Conservation (phyloP, 2,797 vertebrate genomes). For the Adelosebastes latens region DNA sequence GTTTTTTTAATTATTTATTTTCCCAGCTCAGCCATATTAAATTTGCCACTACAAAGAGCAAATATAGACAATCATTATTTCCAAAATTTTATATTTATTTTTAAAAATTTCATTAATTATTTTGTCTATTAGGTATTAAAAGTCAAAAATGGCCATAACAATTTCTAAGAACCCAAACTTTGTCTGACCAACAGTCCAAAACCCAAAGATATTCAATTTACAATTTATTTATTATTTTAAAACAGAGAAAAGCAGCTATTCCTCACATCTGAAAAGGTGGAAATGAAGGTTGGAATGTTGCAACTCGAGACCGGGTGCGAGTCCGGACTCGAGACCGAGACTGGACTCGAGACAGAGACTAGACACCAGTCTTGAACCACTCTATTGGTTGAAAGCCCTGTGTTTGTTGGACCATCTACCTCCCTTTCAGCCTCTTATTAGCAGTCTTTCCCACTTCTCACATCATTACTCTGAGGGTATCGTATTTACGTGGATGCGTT, state of each 20-base stretch:
- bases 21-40: neutral
- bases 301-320: too few species aligned
- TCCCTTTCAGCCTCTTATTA: too few species aligned
- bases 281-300: rapidly evolving
- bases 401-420: too few species aligned
- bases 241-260: neutral
- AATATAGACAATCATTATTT: neutral
- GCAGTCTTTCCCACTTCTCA: too few species aligned
- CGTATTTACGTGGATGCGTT: too few species aligned
- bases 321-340: too few species aligned
- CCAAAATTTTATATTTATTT: neutral
- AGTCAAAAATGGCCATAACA: neutral
- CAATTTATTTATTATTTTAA: neutral
- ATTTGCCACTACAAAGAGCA: neutral
- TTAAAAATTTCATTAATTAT: neutral
- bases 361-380: too few species aligned
- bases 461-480: too few species aligned
- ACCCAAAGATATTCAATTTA: neutral
- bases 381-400: too few species aligned
- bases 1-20: neutral
- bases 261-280: neutral
- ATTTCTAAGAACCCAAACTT: neutral
- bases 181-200: neutral
- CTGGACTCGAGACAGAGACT: too few species aligned
- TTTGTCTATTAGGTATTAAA: neutral